Percentiles rank a stretch among this genome's conserved stretches.
These are phyloP conservation scores for Drosophila subquinaria DNA, from an alignment of 2,888 invertebrate genomes.

Conservation along the genomic window DNA sequence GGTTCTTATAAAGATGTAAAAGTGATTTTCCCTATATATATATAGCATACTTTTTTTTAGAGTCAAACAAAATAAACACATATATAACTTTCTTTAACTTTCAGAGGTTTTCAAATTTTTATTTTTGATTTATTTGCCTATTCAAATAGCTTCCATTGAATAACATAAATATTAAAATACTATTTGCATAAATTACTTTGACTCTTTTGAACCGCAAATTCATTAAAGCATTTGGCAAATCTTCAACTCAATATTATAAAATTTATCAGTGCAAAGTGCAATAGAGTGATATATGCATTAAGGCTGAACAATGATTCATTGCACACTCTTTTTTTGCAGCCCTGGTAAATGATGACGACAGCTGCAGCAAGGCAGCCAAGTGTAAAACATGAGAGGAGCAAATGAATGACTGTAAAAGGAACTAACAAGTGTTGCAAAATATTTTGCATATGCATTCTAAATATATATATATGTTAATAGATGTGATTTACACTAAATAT, in stretches of 20 bases:
- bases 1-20: too few species aligned
- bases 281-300: background rate
- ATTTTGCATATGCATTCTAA: slow-evolving; percentile 43
- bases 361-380: slow-evolving; percentile 26
- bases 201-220: background rate
- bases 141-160: background rate
- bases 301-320: background rate
- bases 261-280: background rate
- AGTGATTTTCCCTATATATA: too few species aligned
- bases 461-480: slow-evolving; percentile 4
- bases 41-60: too few species aligned
- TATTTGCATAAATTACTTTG: background rate
- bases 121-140: background rate
- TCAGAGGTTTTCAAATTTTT: background rate
- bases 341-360: slow-evolving; percentile 28
- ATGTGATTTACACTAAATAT: slow-evolving; percentile 33
- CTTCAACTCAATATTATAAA: background rate
- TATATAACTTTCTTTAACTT: background rate
- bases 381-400: slow-evolving; percentile 34
- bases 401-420: slow-evolving; percentile 25
- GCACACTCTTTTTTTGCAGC: slow-evolving; percentile 22
- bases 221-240: background rate
- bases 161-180: background rate
- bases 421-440: slow-evolving; percentile 49
- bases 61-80: too few species aligned